phyloP scores from a whole-genome alignment of 2,888 invertebrate genomes.

The Hyposoter dolosus region DNA sequence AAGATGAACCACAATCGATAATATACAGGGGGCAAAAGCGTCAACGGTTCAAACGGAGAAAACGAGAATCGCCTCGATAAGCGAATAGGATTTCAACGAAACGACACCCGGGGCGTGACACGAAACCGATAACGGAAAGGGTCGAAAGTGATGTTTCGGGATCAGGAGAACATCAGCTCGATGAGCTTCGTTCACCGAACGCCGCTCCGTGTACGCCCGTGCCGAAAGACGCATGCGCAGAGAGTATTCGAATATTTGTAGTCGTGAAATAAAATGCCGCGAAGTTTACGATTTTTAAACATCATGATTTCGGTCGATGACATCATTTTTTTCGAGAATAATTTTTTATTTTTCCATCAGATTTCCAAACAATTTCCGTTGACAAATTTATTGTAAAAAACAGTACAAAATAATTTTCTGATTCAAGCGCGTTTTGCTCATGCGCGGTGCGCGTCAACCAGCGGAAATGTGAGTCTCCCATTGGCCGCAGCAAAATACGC shows the following conservation, averaged over 20 bases:
- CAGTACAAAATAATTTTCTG: background rate
- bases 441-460: background rate
- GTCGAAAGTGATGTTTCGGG: conserved; percentile 68
- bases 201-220: background rate
- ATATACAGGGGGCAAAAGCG: conserved; percentile 5
- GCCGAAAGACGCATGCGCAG: background rate
- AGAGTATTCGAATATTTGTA: background rate
- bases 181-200: conserved; percentile 22
- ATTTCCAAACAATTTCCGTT: background rate
- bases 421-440: background rate
- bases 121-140: conserved; percentile 70
- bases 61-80: conserved; percentile 60
- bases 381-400: background rate
- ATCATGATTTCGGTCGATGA: background rate
- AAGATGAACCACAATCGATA: background rate
- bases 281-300: background rate
- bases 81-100: conserved; percentile 58
- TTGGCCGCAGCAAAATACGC: background rate
- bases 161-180: conserved; percentile 57
- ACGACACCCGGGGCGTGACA: conserved; percentile 63
- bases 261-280: background rate
- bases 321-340: background rate
- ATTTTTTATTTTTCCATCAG: background rate
- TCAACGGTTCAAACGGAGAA: background rate
- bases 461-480: background rate